A percentile compares a stretch with the other conserved stretches of the same genome.
Conservation (phyloP, 2,113 vertebrate genomes). For the Gorsachius goisagi region DNA sequence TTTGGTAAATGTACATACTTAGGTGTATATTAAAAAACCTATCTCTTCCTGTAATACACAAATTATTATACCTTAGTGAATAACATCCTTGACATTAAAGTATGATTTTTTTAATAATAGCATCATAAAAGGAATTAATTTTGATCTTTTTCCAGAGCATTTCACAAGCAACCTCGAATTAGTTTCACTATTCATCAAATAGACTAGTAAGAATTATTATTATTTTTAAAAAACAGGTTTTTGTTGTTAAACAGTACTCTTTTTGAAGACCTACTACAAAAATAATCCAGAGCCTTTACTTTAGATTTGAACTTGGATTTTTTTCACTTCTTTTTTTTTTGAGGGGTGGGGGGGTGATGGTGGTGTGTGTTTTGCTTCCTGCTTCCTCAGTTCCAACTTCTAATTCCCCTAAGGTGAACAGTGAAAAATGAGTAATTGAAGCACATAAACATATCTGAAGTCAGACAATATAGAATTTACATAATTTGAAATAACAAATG, state of each 20-base stretch:
- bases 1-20: background rate
- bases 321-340: background rate
- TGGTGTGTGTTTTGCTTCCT: background rate
- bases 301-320: background rate
- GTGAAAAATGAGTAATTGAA: constrained; percentile 7
- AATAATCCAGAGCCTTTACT: background rate
- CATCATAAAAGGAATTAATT: background rate
- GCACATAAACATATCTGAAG: background rate
- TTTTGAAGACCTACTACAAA: background rate
- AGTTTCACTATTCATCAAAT: background rate
- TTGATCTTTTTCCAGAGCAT: background rate
- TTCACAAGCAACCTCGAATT: background rate
- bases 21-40: background rate
- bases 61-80: background rate
- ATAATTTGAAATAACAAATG: constrained; percentile 21
- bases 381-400: background rate
- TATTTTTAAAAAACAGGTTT: background rate
- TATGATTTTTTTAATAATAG: background rate
- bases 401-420: background rate
- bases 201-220: background rate
- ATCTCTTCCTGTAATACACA: background rate
- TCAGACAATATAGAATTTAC: constrained; percentile 23
- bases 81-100: background rate
- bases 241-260: background rate
- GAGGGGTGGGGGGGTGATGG: too few relatives aligned